Conservation (phyloP, 2,888 invertebrate species). For the Microchrysa polita region DNA sequence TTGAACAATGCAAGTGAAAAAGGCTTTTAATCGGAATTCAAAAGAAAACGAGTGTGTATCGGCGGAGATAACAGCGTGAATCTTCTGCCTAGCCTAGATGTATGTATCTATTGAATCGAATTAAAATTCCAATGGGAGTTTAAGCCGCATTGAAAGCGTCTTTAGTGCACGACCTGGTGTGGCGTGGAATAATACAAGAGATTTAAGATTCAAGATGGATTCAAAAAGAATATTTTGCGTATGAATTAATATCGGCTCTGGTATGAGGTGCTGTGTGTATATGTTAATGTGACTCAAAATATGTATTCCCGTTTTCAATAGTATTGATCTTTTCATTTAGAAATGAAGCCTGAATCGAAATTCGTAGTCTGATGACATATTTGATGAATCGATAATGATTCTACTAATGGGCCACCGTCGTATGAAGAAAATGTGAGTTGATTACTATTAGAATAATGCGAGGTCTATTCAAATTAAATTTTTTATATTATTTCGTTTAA, state of each 20-base stretch:
- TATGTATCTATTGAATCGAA: not conserved
- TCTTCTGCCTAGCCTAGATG: too few species aligned
- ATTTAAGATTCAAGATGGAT: not conserved
- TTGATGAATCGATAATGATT: slow-evolving; percentile 8
- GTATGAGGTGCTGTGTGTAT: too few species aligned
- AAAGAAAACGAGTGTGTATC: too few species aligned
- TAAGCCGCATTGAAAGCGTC: not conserved
- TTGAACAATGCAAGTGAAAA: not conserved
- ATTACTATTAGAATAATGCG: not conserved
- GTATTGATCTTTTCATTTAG: not conserved
- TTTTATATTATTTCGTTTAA: too few species aligned
- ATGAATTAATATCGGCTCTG: not conserved
- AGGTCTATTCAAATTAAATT: not conserved
- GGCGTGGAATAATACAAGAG: too few species aligned
- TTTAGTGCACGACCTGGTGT: too few species aligned
- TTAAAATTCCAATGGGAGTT: slow-evolving; percentile 5
- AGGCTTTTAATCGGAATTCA: not conserved
- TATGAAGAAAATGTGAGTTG: slow-evolving; percentile 1
- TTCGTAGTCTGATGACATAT: slow-evolving; percentile 12
- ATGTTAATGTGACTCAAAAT: not conserved
- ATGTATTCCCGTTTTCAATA: not conserved
- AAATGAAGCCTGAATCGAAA: not conserved
- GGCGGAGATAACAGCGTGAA: too few species aligned
- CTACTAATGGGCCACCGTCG: slow-evolving; percentile 1
- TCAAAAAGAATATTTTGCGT: not conserved